Evolutionary conservation across 2,888 invertebrate genomes (phyloP), one percentile per base, ranked within the genome.

Genomic region (Noctuana brunneofusca): DNA sequence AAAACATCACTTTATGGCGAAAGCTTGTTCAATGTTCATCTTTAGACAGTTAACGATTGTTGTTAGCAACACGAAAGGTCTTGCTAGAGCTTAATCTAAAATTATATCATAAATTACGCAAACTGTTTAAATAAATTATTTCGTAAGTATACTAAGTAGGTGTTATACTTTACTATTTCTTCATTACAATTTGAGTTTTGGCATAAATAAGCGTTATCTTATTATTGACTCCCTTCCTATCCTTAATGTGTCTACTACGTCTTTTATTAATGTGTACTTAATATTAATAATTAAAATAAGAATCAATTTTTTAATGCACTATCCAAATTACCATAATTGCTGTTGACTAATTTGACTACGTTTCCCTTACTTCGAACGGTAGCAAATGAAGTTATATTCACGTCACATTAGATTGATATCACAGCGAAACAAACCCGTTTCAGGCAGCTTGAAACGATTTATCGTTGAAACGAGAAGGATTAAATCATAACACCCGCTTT

Each of bases 401-500:
- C n/a, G 43, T 60, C 60, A 60, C 54, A 60, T 54, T 46, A 35
- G 32, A 60, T 60, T 60, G 53, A 60, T 53, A 48, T 60, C 46
- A 46, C 11, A 32, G 52, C 59, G 32, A 16, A 58, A 41, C 24
- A 50, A 60, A 60, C 60, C 18, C 20, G 60, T 54, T 60, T 32
- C 35, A 24, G 46, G 20, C 24, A 46, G 53, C 53, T 43, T 46
- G 52, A 53, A 32, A 30, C 46, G 60, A 60, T 60, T 60, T 62
- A 62, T 62, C 55, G 55, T 55, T 38, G 54, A 54, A 60, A 24
- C 54, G 27, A 14, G 52, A 59, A 59, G 49, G 62, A 55, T 62
- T 62, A 62, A 62, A 62, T 62, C 60, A 60, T 60, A 60, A 62
- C 62, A 62, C 55, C 49, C 24, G 62, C 62, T 55, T 54, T 55